Evolutionary conservation across 2,797 vertebrate genomes (phyloP), one percentile per base, ranked within the genome.

Genomic region (Alosa sapidissima): DNA sequence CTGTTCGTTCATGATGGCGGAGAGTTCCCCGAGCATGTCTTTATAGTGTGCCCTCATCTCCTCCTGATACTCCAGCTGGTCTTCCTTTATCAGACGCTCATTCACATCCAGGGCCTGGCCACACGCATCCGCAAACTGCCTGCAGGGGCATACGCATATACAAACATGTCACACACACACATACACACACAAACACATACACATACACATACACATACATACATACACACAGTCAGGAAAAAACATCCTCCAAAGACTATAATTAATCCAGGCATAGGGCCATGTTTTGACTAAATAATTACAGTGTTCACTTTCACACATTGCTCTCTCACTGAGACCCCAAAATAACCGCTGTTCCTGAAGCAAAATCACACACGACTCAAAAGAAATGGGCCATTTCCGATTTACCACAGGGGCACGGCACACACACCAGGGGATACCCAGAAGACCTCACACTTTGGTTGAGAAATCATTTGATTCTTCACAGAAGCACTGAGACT

Each of bases 11-110:
- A 99, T 99, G 93, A 99, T 92, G 83, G 92, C 89, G 0, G 97
- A 99, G 84, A 99, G 96, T 87, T 99, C 98, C 0, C 89, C 94
- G 90, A 99, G 96, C 97, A 99, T 98, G 89, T 99, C 97, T 91
- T 95, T 96, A 72, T 99, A 99, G 91, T 99, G 98, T 90, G 97
- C 96, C 91, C 96, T 96, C 97, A 99, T 97, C 92, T 99, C 98
- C 90, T 98, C 98, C 92, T 99, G 98, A 92, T 99, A 99, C 89
- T 99, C 98, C 92, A 98, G 93, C 88, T 99, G 98, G 90, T 99
- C 98, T 92, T 99, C 97, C 91, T 99, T 99, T 92, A 99, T 99
- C 72, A 99, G 97, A 52, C 97, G 96, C 84, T 98, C 97, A 0
- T 99, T 99, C 90, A 99, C 98, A 47, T 98, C 96, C 52, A 99